phyloP scores from a whole-genome alignment of 1,140 invertebrate genomes.

The Stenopsyche tienmushanensis region DNA sequence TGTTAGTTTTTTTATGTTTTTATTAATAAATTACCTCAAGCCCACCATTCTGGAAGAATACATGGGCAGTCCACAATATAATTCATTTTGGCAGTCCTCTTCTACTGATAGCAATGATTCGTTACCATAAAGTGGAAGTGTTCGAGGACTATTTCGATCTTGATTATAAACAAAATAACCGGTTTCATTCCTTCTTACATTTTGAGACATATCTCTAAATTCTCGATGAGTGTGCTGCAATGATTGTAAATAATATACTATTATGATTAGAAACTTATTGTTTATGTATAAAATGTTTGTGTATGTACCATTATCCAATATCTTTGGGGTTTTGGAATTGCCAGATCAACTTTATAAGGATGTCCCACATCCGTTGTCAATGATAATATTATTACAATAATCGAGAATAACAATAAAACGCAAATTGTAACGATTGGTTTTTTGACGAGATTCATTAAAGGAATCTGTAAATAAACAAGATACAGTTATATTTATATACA shows the following conservation, averaged over 20 bases:
- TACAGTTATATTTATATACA: neutral
- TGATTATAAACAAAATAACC: constrained; percentile 36
- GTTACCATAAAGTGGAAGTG: constrained; percentile 7
- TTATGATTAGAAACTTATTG: neutral
- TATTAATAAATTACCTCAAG: neutral
- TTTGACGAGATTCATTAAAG: constrained; percentile 28
- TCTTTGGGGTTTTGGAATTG: constrained; percentile 23
- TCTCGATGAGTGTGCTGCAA: constrained; percentile 30
- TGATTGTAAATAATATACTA: neutral
- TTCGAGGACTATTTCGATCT: constrained; percentile 35
- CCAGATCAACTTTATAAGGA: constrained; percentile 29
- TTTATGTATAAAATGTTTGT: neutral
- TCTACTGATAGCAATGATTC: constrained; percentile 7
- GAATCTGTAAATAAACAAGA: constrained; percentile 25
- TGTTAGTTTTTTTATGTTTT: neutral
- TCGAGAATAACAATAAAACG: constrained; percentile 13
- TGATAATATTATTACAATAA: constrained; percentile 28
- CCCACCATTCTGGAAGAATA: constrained; percentile 25
- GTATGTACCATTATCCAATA: constrained; percentile 36
- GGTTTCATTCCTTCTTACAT: constrained; percentile 17
- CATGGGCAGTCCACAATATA: constrained; percentile 35
- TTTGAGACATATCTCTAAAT: constrained; percentile 25
- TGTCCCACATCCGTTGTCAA: constrained; percentile 28
- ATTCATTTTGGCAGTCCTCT: constrained; percentile 31
- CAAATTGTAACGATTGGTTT: constrained; percentile 8